Evolutionary conservation across 2,888 invertebrate species (phyloP), one percentile per base, ranked within the genome.

Genomic region (Periphyllus acericola): DNA sequence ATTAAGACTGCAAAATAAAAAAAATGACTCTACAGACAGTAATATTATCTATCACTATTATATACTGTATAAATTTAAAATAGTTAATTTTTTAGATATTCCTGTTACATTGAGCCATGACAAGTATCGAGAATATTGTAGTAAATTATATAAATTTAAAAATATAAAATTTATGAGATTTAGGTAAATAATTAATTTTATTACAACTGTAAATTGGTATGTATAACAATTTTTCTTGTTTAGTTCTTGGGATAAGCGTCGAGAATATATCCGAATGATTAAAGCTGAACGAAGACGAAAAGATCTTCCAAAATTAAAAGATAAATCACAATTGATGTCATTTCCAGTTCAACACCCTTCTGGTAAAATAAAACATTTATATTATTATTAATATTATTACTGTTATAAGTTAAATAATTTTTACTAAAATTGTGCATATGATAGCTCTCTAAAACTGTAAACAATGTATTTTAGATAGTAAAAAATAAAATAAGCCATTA

Each of bases 1-100:
- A 89, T 94, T 94, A 90, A 96, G 96, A 36, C 81, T 97, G 55
- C 95, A 95, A 55, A 66, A 87, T n/a, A 40, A 66, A 4, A 36
- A n/a, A 0, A 21, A 0, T 36, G 55, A 72, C 2, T 91, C 92
- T 90, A 4, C 46, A 1, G 9, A 40, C 66, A 68, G 75, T 78
- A 52, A 46, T 71, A 29, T 5, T 60, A 19, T 74, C 4, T 46
- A 4, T 21, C 36, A 14, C 25, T 72, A 32, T 55, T 60, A 11
- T 40, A 32, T 81, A 29, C n/a, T 8, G 2, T 17, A 14, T 9
- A 11, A 14, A 76, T 46, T 55, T n/a, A 74, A 74, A 17, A 21
- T 34, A 29, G 29, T 36, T 76, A 66, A 1, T 85, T 84, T 68
- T 78, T 25, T 46, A 85, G 84, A 52, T 32, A 52, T 19, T 4